A percentile compares a stretch with the other conserved stretches of the same genome.
phyloP scores from a whole-genome alignment of 2,113 vertebrate genomes.

The Mastomys natalensis region DNA sequence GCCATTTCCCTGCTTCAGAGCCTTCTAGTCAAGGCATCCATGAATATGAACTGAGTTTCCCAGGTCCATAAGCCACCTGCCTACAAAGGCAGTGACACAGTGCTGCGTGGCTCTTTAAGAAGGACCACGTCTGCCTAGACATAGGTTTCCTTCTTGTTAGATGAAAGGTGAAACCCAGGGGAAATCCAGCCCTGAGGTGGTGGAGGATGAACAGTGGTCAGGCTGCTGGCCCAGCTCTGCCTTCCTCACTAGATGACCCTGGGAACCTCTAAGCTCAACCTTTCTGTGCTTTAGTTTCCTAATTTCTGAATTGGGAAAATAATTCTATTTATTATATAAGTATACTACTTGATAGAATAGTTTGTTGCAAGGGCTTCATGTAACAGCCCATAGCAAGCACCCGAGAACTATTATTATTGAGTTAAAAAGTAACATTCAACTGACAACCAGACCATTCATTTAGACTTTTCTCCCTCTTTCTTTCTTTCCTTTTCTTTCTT shows the following conservation, averaged over 20 bases:
- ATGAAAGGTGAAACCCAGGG: not conserved
- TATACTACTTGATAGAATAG: not conserved
- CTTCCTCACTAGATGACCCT: not conserved
- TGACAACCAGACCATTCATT: not conserved
- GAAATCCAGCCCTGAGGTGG: rapidly evolving
- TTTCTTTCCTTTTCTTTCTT: not conserved
- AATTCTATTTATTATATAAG: not conserved
- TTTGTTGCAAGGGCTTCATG: not conserved
- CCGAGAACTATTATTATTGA: not conserved
- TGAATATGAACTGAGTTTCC: not conserved
- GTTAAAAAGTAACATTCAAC: conserved; percentile 29
- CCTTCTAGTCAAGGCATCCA: not conserved
- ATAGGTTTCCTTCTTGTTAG: not conserved
- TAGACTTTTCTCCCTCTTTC: not conserved
- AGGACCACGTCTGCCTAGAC: not conserved
- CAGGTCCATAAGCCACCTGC: not conserved
- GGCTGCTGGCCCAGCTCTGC: not conserved
- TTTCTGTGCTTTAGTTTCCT: not conserved
- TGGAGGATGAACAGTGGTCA: not conserved
- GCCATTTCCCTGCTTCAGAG: not conserved
- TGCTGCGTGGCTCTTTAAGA: not conserved
- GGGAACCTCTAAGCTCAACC: not conserved
- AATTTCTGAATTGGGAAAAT: not conserved
- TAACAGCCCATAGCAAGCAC: not conserved
- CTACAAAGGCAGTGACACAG: not conserved